A percentile compares a stretch with the other conserved stretches of the same genome.
Conservation (phyloP, 2,797 vertebrate species). For the Crocidura indochinensis region DNA sequence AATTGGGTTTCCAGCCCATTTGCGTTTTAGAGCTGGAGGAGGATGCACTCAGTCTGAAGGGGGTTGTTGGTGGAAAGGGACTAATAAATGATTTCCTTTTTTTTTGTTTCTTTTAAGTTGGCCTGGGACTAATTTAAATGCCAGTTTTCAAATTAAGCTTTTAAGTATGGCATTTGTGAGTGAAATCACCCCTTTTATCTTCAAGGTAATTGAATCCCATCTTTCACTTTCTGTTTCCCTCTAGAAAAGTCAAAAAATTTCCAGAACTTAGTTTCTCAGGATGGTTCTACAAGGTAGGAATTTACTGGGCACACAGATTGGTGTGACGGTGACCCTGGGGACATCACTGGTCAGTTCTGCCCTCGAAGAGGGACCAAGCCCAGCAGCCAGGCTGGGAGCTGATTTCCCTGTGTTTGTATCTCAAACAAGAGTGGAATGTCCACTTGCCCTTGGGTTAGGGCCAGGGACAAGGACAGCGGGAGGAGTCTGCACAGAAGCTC, state of each 20-base stretch:
- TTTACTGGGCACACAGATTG: not conserved
- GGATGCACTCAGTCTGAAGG: constrained; percentile 17
- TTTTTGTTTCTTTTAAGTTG: constrained; percentile 23
- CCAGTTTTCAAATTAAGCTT: constrained; percentile 66
- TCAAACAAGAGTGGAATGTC: constrained; percentile 59
- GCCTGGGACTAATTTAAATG: constrained; percentile 20
- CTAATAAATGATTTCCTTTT: constrained; percentile 3
- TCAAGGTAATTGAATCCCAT: constrained; percentile 57
- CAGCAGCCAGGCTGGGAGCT: not conserved
- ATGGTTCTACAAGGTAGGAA: not conserved
- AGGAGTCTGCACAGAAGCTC: constrained; percentile 5
- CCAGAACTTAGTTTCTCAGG: constrained; percentile 18
- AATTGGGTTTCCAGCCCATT: constrained; percentile 44
- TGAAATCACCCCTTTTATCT: constrained; percentile 65
- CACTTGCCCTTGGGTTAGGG: not conserved
- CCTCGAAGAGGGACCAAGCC: no score
- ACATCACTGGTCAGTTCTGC: rapidly evolving
- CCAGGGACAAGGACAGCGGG: not conserved
- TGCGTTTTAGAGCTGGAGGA: constrained; percentile 31
- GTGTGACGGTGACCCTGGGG: not conserved
- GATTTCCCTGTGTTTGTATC: constrained; percentile 49
- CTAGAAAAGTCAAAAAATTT: constrained; percentile 57
- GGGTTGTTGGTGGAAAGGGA: not conserved
- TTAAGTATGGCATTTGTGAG: constrained; percentile 33
- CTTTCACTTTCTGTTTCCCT: constrained; percentile 71